These are phyloP conservation scores for Cheilosia grossa DNA, from an alignment of 2,888 invertebrate species.

Conservation along the genomic window DNA sequence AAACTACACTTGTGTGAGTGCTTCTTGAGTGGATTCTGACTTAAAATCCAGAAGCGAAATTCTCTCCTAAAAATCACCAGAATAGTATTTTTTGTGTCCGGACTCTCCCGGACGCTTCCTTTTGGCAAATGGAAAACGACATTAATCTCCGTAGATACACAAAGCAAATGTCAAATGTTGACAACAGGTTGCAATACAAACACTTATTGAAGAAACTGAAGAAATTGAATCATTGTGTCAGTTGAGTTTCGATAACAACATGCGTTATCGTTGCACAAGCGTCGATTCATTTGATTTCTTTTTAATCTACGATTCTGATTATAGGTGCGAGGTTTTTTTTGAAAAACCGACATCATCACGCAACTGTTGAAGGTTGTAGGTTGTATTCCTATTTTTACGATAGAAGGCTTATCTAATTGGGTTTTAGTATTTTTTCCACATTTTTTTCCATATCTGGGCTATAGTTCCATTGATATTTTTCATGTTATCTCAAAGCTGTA, in stretches of 20 bases:
- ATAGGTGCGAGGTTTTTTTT: neutral
- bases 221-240: constrained; percentile 20
- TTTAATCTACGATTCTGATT: no score
- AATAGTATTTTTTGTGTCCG: no score
- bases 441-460: neutral
- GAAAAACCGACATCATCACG: neutral
- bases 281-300: constrained; percentile 10
- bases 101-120: no score
- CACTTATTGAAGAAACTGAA: no score
- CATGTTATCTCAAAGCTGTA: neutral
- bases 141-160: constrained; percentile 7
- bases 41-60: no score
- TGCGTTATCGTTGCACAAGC: constrained; percentile 5
- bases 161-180: constrained; percentile 3
- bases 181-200: constrained; percentile 3
- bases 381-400: neutral
- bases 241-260: constrained; percentile 28
- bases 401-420: constrained; percentile 1
- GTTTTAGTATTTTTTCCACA: constrained; percentile 5
- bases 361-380: neutral
- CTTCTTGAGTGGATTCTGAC: no score
- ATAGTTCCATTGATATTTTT: neutral
- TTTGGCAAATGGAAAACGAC: no score
- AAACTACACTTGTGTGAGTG: no score
- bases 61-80: no score